Percentiles rank a stretch among this genome's conserved stretches.
Conservation (phyloP, 2,797 vertebrate genomes). For the Brachyrhaphis roseni region DNA sequence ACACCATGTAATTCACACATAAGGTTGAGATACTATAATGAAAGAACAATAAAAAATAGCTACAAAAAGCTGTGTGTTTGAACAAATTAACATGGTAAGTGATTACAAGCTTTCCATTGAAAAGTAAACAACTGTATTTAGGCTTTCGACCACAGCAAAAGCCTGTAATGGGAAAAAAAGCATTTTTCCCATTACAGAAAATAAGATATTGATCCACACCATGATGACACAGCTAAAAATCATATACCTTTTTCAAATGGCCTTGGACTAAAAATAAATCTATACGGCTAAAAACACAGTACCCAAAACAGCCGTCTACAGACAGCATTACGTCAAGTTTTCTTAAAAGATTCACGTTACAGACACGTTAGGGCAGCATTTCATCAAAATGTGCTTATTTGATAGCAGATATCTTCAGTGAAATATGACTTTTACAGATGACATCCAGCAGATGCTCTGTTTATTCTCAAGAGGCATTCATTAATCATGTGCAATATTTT, state of each 20-base stretch:
- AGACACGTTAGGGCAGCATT: background rate
- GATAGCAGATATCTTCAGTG: background rate
- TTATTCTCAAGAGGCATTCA: background rate
- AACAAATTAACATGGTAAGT: background rate
- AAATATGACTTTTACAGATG: background rate
- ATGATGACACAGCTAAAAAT: conserved; percentile 9
- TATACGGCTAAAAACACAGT: background rate
- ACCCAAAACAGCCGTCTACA: background rate
- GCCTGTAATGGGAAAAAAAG: no score
- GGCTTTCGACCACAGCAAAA: background rate
- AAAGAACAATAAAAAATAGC: background rate
- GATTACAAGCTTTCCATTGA: background rate
- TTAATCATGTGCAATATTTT: background rate
- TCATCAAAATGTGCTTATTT: conserved; percentile 1
- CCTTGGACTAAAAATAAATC: conserved; percentile 12
- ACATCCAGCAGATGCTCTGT: background rate
- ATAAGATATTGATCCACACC: conserved; percentile 19
- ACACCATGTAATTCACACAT: conserved; percentile 27
- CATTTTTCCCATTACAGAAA: background rate
- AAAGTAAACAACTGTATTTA: background rate
- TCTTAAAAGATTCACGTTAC: background rate
- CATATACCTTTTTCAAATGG: background rate
- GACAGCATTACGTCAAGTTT: background rate
- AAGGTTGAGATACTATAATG: background rate
- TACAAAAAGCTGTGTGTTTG: background rate